These are phyloP conservation scores for Novumbra hubbsi DNA, from an alignment of 2,797 vertebrate species.

Conservation along the genomic window DNA sequence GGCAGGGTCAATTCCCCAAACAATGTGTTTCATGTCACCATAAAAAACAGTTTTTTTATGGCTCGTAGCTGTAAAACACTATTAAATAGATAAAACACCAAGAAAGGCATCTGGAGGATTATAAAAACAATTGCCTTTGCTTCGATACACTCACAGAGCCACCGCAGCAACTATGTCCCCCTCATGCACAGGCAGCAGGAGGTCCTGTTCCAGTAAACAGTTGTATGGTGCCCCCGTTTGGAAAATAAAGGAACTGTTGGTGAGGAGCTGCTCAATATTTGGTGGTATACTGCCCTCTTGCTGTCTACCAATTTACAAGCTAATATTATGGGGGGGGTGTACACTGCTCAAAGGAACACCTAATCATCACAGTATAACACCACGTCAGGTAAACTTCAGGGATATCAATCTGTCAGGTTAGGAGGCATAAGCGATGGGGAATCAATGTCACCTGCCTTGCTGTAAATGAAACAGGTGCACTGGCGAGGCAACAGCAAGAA, in stretches of 20 bases:
- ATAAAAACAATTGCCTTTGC: conserved; percentile 77
- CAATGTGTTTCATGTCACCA: conserved; percentile 73
- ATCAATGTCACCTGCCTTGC: too few species aligned
- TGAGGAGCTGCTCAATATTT: conserved; percentile 1
- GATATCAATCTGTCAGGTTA: too few species aligned
- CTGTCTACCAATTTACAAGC: background rate
- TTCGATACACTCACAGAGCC: conserved; percentile 76
- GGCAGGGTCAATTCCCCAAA: conserved; percentile 72
- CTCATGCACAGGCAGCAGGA: background rate
- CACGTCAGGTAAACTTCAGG: too few species aligned
- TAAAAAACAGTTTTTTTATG: conserved; percentile 71
- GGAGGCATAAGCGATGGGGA: too few species aligned
- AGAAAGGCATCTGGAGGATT: conserved; percentile 71
- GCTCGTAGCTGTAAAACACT: conserved; percentile 68
- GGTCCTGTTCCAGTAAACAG: background rate
- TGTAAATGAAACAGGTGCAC: too few species aligned
- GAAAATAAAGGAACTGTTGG: background rate
- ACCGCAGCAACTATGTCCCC: conserved; percentile 48
- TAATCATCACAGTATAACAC: too few species aligned
- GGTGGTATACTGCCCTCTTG: conserved; percentile 41
- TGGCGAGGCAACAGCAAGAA: too few species aligned
- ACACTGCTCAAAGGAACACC: too few species aligned
- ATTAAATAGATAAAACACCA: conserved; percentile 75
- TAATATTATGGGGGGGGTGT: too few species aligned
- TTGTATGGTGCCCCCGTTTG: conserved; percentile 57